Base-by-base conservation (phyloP, 2,113 vertebrate species). In the Xiphophorus maculatus region DNA sequence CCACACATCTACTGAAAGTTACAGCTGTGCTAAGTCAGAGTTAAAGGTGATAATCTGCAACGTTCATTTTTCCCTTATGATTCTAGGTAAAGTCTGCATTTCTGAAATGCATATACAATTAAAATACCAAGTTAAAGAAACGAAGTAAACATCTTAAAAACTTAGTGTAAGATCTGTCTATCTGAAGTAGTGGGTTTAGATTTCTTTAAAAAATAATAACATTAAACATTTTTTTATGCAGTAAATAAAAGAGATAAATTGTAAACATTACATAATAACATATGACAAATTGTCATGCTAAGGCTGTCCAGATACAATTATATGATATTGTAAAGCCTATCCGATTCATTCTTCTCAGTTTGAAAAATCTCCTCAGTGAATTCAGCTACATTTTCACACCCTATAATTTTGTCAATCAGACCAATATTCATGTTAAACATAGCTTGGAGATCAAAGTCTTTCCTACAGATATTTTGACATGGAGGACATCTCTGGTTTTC, bases 1-100 rank as follows among this genome's bases (percentile, higher is more conserved):
- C 87, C 83, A 89, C 91, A 79, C 85, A 80, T 83, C 79, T 66
- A 72, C 79, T 74, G 66, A 73, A 79, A 83, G 76, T 83, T 84
- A 72, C 78, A 88, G 73, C 73, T 79, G 73, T 17, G n/a, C 63
- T 66, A 75, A 70, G 74, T 60, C 63, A 73, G 79, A 68, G 66
- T 88, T 80, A 77, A 85, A 73, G 42, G 44, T 30, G 42, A 71
- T 67, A 81, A 79, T 73, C 44, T 17, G 33, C 28, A 72, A 75
- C 37, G 19, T 60, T 77, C 19, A 66, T 37, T 12, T 48, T 81
- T 70, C 10, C 9, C 8, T 28, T n/a, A 37, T 66, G 25, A 76
- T 44, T 77, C 65, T 61, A 25, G 11, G 6, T 42, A 19, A 40
- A 35, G 30, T 17, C 62, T 73, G 61, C 32, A 11, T 22, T 48